A percentile compares a stretch with the other conserved stretches of the same genome.
These are phyloP conservation scores for Ranitomeya variabilis DNA, from an alignment of 2,113 vertebrate species.

Conservation along the genomic window DNA sequence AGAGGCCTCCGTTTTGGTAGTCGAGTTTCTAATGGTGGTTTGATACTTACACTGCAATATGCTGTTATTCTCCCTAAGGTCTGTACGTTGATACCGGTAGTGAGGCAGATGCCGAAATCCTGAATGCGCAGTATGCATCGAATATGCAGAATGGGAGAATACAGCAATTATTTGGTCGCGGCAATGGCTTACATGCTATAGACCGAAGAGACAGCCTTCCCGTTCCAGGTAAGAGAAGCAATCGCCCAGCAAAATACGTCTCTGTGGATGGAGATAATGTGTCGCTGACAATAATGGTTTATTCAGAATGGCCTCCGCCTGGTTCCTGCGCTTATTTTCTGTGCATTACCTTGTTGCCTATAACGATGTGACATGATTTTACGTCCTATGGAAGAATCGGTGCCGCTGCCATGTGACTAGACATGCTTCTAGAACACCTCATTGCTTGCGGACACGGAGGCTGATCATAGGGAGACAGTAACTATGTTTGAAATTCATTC, in stretches of 20 bases:
- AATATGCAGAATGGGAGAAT: slow-evolving; percentile 66
- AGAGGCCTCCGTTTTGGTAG: no score
- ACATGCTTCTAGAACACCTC: neutral
- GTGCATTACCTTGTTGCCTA: neutral
- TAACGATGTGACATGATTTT: neutral
- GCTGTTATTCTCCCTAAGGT: slow-evolving; percentile 63
- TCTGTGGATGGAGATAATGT: neutral
- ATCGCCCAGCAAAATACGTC: neutral
- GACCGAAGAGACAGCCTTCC: slow-evolving; percentile 69
- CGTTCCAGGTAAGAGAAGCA: slow-evolving; percentile 24
- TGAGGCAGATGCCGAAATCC: slow-evolving; percentile 74
- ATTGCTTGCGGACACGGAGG: no score
- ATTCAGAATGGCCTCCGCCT: neutral
- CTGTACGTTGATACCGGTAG: slow-evolving; percentile 74
- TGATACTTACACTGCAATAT: neutral
- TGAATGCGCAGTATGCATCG: slow-evolving; percentile 61
- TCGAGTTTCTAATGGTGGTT: neutral
- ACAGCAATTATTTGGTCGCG: slow-evolving; percentile 74
- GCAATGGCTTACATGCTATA: slow-evolving; percentile 72
- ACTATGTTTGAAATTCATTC: no score
- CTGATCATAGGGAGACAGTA: no score
- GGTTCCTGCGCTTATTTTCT: neutral
- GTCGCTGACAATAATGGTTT: neutral
- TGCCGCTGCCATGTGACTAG: neutral
- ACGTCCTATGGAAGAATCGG: neutral